Evolutionary conservation across 2,113 vertebrate species (phyloP).

Genomic region (Eptesicus fuscus): DNA sequence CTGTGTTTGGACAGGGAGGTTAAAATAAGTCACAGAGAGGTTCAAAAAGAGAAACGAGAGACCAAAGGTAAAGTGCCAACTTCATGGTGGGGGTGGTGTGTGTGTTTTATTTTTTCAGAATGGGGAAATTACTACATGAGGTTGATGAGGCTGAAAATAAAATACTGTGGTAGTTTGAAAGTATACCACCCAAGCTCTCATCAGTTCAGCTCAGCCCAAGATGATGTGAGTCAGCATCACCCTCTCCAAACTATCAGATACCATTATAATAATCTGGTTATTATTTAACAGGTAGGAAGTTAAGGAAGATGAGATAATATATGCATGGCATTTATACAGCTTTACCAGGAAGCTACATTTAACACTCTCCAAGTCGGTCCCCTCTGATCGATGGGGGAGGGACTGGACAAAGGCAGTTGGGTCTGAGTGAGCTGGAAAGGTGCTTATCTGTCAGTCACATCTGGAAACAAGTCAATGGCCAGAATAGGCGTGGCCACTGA

Average conservation of each 20-base stretch:
- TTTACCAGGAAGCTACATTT: too few relatives aligned
- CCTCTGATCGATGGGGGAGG: too few relatives aligned
- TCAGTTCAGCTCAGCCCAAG: not conserved
- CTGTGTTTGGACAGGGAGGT: not conserved
- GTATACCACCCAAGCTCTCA: not conserved
- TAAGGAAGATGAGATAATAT: too few relatives aligned
- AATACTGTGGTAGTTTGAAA: not conserved
- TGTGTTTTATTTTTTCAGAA: not conserved
- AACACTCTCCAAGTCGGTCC: too few relatives aligned
- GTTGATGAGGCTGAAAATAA: not conserved
- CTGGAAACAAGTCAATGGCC: too few relatives aligned
- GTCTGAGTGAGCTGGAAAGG: too few relatives aligned
- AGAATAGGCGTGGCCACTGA: too few relatives aligned
- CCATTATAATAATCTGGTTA: too few relatives aligned
- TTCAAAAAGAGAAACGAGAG: not conserved
- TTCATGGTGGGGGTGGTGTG: not conserved
- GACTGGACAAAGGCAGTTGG: too few relatives aligned
- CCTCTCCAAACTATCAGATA: not conserved
- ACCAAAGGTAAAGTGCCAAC: not conserved
- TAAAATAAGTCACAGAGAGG: not conserved
- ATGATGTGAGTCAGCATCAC: not conserved
- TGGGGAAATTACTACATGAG: not conserved
- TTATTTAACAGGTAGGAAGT: too few relatives aligned
- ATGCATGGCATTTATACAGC: too few relatives aligned
- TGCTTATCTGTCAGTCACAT: too few relatives aligned